Conservation (phyloP, 2,888 invertebrate genomes). For the Sylvicola cinctus region DNA sequence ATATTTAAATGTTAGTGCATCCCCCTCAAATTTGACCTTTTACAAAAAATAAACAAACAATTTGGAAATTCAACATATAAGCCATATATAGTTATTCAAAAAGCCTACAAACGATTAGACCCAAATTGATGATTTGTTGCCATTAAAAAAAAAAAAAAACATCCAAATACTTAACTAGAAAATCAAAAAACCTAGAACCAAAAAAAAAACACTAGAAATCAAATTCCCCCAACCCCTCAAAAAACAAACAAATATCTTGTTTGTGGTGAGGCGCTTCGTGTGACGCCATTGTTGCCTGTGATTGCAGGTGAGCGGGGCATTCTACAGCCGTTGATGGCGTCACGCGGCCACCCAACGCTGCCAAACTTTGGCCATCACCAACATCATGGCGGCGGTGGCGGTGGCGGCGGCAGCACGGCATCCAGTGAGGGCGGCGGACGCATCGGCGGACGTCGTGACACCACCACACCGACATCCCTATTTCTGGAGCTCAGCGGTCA, state of each 20-base stretch:
- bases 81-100: too few species aligned
- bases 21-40: too few species aligned
- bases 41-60: too few species aligned
- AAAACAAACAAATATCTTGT: too few species aligned
- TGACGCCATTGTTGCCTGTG: slow-evolving; percentile 10
- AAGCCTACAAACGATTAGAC: too few species aligned
- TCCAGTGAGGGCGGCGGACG: too few species aligned
- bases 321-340: slow-evolving; percentile 10
- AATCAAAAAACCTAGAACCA: slow-evolving; percentile 2
- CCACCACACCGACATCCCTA: too few species aligned
- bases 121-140: too few species aligned
- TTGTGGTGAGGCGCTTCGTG: slow-evolving; percentile 9
- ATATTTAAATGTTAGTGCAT: slow-evolving; percentile 12
- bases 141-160: slow-evolving; percentile 6
- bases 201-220: slow-evolving; percentile 5
- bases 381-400: slow-evolving; percentile 1
- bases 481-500: too few species aligned
- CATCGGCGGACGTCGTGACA: too few species aligned
- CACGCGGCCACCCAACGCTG: slow-evolving; percentile 10
- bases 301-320: slow-evolving; percentile 11
- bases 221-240: slow-evolving; percentile 2
- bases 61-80: too few species aligned
- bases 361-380: slow-evolving; percentile 10
- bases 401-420: not conserved
- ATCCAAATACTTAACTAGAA: slow-evolving; percentile 3